These are phyloP conservation scores for Xiphorhynchus elegans DNA, from an alignment of 2,113 vertebrate species.

Conservation along the genomic window DNA sequence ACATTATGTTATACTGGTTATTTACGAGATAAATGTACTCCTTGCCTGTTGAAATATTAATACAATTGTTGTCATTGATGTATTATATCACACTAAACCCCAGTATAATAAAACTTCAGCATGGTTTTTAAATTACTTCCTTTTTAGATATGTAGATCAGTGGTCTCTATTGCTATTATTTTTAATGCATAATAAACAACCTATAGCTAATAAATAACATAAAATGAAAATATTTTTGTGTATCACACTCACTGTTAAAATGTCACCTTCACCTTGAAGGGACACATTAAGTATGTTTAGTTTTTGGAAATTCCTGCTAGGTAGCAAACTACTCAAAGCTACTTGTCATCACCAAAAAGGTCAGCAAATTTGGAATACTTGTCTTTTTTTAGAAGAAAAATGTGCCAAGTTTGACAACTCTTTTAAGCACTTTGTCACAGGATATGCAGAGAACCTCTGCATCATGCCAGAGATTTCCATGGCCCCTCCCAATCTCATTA, in stretches of 20 bases:
- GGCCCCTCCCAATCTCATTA: neutral
- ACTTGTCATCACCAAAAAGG: neutral
- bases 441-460: neutral
- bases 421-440: neutral
- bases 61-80: neutral
- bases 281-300: neutral
- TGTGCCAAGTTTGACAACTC: neutral
- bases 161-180: neutral
- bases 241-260: neutral
- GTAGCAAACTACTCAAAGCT: neutral
- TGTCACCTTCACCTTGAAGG: neutral
- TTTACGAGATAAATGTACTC: neutral
- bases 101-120: neutral
- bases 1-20: neutral
- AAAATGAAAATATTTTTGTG: neutral
- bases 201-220: neutral
- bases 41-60: neutral
- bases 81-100: neutral
- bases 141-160: neutral
- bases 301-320: neutral
- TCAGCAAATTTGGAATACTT: neutral
- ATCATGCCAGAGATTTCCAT: neutral
- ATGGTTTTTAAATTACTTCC: neutral
- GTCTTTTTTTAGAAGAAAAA: neutral
- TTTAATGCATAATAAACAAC: neutral